These are phyloP conservation scores for Zaprionus vittiger DNA, from an alignment of 1,140 invertebrate genomes.

Conservation along the genomic window DNA sequence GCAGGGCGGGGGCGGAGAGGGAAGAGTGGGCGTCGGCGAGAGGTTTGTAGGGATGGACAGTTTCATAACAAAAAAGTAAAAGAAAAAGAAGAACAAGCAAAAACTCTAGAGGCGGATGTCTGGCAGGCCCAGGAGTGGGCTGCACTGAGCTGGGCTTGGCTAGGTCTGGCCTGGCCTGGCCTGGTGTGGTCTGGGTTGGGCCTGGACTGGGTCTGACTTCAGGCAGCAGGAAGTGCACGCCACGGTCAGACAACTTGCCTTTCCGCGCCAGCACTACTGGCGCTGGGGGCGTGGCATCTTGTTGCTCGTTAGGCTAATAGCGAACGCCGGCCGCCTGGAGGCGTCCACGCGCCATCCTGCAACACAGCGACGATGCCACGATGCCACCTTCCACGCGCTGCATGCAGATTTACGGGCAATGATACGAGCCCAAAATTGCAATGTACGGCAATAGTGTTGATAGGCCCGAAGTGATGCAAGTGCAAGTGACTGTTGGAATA, in stretches of 20 bases:
- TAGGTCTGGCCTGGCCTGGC: too few species aligned
- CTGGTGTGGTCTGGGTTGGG: background rate
- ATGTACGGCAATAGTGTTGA: conserved; percentile 34
- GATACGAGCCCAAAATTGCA: conserved; percentile 38
- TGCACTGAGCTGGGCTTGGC: background rate
- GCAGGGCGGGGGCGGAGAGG: background rate
- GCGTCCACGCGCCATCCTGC: background rate
- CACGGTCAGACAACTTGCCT: conserved; percentile 15
- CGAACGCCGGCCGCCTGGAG: conserved; percentile 27
- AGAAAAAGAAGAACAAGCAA: background rate
- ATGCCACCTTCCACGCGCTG: background rate
- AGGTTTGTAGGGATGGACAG: background rate
- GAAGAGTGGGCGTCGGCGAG: background rate
- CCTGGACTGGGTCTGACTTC: background rate
- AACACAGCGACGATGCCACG: background rate
- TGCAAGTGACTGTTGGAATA: conserved; percentile 13
- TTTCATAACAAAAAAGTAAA: conserved; percentile 2
- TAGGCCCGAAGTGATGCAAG: conserved; percentile 14
- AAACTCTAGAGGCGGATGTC: background rate
- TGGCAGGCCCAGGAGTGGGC: background rate
- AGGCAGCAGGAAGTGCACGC: conserved; percentile 18
- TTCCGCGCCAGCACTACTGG: background rate
- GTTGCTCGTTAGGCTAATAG: conserved; percentile 74
- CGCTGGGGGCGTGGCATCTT: conserved; percentile 50
- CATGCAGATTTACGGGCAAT: conserved; percentile 45